Base-by-base conservation (phyloP, 2,888 invertebrate genomes). In the Plebejus melissa region DNA sequence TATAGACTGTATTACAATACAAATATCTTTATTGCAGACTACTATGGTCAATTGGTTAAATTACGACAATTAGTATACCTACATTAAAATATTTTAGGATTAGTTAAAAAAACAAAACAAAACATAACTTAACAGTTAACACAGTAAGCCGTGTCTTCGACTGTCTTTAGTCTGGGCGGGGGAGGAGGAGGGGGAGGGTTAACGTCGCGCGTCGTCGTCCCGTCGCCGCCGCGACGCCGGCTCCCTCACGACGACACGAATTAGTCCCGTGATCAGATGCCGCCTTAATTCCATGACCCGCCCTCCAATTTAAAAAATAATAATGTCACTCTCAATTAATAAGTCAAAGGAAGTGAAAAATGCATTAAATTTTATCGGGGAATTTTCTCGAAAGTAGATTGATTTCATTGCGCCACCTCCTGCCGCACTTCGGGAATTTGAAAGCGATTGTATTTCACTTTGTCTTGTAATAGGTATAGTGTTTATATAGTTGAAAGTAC, bases 241-340 rank as follows among this genome's bases (percentile, higher is more conserved):
- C 32, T 65, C 65, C 32, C 65, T 36, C 65, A 22, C 13, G 65
- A 65, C 13, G 65, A 65, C 65, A 32, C 13, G 65, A 65, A 65
- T 65, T 65, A 65, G 65, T 32, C 65, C 65, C 65, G 32, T 13
- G 65, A 65, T 32, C 65, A 65, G 65, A 32, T 5, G 65, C 36
- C 32, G 65, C 65, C 28, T 65, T 65, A 13, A 65, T 36, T 36
- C 1, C 65, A 13, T 54, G 54, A 54, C 11, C 65, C 65, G 65
- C 65, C 65, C 65, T 65, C 32, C 65, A 16, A 65, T 65, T 65
- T 65, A 16, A 65, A 65, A 65, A 65, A 65, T 65, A 65, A 65
- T 65, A 65, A 65, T 65, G 65, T 65, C 65, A 65, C 65, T 65
- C 65, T 65, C 32, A 36, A 65, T 65, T 65, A 65, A 65, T 36